Percentiles rank a stretch among this genome's conserved stretches.
Evolutionary conservation across 2,797 vertebrate genomes (phyloP).

Genomic region (Rachycentron canadum): DNA sequence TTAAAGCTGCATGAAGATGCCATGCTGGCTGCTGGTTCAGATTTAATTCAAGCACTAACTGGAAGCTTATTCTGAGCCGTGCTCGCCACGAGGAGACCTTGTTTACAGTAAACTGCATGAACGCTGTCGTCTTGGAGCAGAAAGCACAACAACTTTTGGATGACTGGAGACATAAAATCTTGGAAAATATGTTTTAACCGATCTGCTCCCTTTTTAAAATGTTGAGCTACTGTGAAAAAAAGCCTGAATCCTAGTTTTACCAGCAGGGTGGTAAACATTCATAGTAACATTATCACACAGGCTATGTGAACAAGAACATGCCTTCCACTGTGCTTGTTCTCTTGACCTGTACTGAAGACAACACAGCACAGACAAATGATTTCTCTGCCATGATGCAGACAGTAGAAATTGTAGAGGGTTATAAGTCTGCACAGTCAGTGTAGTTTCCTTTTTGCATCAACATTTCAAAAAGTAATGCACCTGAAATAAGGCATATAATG

Average conservation of each 20-base stretch:
- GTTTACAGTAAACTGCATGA: conserved; percentile 43
- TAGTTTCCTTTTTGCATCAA: neutral
- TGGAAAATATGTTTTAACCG: conserved; percentile 23
- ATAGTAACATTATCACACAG: conserved; percentile 10
- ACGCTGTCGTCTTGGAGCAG: conserved; percentile 25
- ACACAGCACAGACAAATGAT: conserved; percentile 12
- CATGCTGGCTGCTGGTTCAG: conserved; percentile 44
- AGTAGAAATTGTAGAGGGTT: neutral
- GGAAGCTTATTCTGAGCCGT: conserved; percentile 34
- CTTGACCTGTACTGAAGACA: neutral
- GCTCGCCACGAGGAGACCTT: conserved; percentile 32
- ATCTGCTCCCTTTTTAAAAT: neutral
- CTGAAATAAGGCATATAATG: neutral
- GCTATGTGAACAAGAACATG: conserved; percentile 6
- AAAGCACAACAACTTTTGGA: conserved; percentile 35
- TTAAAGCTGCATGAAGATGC: conserved; percentile 51
- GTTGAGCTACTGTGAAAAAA: neutral
- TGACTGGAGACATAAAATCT: conserved; percentile 30
- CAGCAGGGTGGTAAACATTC: conserved; percentile 29
- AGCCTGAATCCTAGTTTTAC: conserved; percentile 16
- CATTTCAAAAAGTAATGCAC: no score
- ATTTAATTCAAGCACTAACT: conserved; percentile 45
- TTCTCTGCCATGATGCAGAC: neutral
- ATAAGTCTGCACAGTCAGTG: neutral
- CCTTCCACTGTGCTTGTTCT: neutral